phyloP scores from a whole-genome alignment of 2,113 vertebrate species.

The Scolopax mira region DNA sequence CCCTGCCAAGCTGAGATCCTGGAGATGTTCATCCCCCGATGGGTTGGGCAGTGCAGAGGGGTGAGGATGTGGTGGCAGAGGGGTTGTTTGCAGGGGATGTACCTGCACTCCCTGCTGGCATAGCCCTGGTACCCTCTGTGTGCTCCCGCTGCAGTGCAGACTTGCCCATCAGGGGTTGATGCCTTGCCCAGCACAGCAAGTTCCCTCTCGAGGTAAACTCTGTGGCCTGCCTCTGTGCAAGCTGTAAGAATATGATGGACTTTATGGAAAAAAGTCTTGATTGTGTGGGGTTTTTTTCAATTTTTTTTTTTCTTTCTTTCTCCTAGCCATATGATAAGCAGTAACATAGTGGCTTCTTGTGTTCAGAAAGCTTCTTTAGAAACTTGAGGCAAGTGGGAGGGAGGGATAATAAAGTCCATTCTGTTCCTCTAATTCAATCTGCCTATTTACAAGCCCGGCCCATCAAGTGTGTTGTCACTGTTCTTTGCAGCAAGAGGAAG shows the following conservation, averaged over 20 bases:
- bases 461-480: background rate
- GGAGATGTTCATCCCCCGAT: background rate
- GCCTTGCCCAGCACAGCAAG: background rate
- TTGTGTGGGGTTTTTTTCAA: background rate
- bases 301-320: background rate
- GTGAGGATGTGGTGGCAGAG: background rate
- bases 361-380: conserved; percentile 13
- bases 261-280: background rate
- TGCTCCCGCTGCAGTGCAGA: rapidly evolving
- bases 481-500: conserved; percentile 7
- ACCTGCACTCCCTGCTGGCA: background rate
- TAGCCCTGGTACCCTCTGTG: background rate
- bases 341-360: conserved; percentile 1
- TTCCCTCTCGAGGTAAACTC: background rate
- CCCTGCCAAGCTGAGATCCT: background rate
- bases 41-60: rapidly evolving
- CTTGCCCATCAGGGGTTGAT: background rate
- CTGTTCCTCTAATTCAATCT: conserved; percentile 33
- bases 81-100: background rate
- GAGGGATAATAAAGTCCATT: conserved; percentile 42
- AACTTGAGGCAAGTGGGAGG: conserved; percentile 22
- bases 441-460: conserved; percentile 1
- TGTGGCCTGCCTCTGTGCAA: background rate
- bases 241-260: background rate
- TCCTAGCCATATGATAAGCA: background rate